phyloP scores from a whole-genome alignment of 1,140 invertebrate genomes.

The Halyomorpha halys region DNA sequence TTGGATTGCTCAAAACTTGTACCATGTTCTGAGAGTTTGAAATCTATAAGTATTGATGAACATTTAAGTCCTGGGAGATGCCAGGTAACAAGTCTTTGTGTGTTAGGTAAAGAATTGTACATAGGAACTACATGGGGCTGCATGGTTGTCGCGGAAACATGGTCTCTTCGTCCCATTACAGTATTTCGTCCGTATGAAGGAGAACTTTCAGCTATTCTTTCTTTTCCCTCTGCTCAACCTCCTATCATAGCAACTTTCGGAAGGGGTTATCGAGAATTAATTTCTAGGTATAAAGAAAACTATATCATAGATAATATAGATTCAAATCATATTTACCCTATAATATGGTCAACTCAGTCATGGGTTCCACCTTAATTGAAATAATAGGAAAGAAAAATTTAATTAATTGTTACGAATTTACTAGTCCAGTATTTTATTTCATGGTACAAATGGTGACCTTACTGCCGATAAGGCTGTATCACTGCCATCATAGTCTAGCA shows the following conservation, averaged over 20 bases:
- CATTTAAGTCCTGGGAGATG: constrained; percentile 67
- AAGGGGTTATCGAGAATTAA: constrained; percentile 68
- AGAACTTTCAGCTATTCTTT: constrained; percentile 46
- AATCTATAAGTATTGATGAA: constrained; percentile 84
- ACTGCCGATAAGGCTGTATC: too few species aligned
- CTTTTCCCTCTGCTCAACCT: constrained; percentile 24
- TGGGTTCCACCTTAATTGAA: constrained; percentile 23
- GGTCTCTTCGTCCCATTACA: constrained; percentile 69
- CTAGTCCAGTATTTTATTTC: too few species aligned
- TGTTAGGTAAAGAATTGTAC: constrained; percentile 60
- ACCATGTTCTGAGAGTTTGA: constrained; percentile 82
- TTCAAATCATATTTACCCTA: constrained; percentile 21
- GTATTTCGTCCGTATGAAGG: constrained; percentile 84
- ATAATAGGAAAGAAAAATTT: too few species aligned
- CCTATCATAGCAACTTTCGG: constrained; percentile 60
- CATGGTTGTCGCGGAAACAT: constrained; percentile 72
- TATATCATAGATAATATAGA: constrained; percentile 14
- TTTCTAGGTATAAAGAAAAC: constrained; percentile 34
- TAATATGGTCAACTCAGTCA: constrained; percentile 23
- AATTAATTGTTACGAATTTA: too few species aligned
- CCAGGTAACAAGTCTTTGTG: constrained; percentile 68
- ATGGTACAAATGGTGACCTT: too few species aligned
- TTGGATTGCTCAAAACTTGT: constrained; percentile 85
- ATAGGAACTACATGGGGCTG: constrained; percentile 88
- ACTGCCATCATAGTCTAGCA: too few species aligned